Evolutionary conservation across 53 echinoderm and acorn worm species (phyloP).

Genomic region (Echinometra lucunter): DNA sequence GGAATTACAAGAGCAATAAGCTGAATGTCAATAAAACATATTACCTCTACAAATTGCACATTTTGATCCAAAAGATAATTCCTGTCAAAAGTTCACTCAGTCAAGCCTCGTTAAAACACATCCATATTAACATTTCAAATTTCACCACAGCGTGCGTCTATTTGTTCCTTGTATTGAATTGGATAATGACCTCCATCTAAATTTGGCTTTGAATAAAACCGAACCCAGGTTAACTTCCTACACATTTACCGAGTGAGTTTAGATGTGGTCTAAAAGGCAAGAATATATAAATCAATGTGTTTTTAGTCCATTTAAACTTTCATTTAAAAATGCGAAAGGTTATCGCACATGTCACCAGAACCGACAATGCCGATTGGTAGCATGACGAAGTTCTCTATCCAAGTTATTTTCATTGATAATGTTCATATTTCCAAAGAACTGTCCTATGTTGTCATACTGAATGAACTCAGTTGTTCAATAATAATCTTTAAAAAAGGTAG

Average conservation of each 20-base stretch:
- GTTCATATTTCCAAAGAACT: background rate
- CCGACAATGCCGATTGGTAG: background rate
- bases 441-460: background rate
- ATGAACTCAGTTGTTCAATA: background rate
- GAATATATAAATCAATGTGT: slow-evolving; percentile 11
- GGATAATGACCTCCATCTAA: background rate
- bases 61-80: slow-evolving; percentile 34
- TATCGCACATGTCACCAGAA: background rate
- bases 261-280: background rate
- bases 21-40: background rate
- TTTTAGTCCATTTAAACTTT: background rate
- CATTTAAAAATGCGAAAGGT: background rate
- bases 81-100: background rate
- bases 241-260: background rate
- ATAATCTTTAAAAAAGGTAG: background rate
- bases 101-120: background rate
- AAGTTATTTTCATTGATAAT: background rate
- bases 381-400: background rate
- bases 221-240: background rate
- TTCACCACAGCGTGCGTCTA: background rate
- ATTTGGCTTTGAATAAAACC: background rate
- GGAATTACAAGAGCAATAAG: background rate
- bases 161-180: background rate
- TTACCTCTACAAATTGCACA: slow-evolving; percentile 50
- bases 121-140: background rate